phyloP scores from a whole-genome alignment of 2,113 vertebrate genomes.

The Pollimyrus isidori region DNA sequence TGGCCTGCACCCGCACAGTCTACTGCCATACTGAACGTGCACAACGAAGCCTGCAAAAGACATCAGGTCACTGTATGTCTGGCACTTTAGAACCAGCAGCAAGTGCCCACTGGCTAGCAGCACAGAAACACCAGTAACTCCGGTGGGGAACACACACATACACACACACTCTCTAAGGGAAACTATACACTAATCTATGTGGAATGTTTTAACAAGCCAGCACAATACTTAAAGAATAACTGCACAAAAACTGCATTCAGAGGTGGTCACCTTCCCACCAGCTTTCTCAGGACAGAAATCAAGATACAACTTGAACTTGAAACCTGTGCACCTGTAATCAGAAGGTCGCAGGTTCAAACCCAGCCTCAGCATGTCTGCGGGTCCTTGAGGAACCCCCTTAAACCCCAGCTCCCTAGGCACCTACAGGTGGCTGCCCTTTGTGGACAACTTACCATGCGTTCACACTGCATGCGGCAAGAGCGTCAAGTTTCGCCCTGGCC shows the following conservation, averaged over 20 bases:
- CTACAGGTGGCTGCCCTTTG: no score
- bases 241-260: not conserved
- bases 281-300: not conserved
- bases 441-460: no score
- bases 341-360: no score
- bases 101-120: not conserved
- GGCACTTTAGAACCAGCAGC: not conserved
- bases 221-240: not conserved
- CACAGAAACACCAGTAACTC: not conserved
- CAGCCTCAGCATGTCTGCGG: no score
- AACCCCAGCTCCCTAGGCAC: no score
- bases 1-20: not conserved
- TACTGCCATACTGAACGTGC: not conserved
- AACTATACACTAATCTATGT: not conserved
- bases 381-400: no score
- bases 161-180: not conserved
- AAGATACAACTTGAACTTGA: not conserved
- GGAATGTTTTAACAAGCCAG: not conserved
- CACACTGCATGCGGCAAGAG: no score
- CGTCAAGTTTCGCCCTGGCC: no score
- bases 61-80: not conserved
- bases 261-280: not conserved
- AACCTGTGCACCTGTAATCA: no score
- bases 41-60: not conserved
- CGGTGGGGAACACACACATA: not conserved